Conservation (phyloP, 2,888 invertebrate species). For the Drosophila diplacantha region DNA sequence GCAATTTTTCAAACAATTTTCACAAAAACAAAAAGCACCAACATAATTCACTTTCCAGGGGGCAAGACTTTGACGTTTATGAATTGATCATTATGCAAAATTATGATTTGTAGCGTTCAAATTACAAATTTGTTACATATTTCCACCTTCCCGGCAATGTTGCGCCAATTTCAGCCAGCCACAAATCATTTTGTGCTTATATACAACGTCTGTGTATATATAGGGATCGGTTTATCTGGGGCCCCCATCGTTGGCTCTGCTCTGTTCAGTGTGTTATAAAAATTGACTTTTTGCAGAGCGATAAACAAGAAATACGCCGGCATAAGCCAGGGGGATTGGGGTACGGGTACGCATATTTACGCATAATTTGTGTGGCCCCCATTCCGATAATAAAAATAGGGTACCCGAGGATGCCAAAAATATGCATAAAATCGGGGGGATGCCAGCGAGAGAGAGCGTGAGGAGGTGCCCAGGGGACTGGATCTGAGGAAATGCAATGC, state of each 20-base stretch:
- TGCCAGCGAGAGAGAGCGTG: neutral
- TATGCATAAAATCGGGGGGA: constrained; percentile 37
- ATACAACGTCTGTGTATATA: constrained; percentile 19
- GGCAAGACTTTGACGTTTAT: constrained; percentile 60
- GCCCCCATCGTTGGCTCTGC: constrained; percentile 18
- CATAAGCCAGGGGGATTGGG: constrained; percentile 19
- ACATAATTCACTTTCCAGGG: constrained; percentile 53
- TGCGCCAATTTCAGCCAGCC: constrained; percentile 59
- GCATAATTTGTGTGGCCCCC: constrained; percentile 65
- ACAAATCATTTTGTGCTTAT: constrained; percentile 61
- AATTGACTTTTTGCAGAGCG: constrained; percentile 68
- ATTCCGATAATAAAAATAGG: constrained; percentile 50
- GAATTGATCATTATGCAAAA: constrained; percentile 74
- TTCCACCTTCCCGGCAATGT: constrained; percentile 23
- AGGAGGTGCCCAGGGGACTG: constrained; percentile 3
- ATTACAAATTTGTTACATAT: constrained; percentile 69
- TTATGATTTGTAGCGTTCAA: constrained; percentile 72
- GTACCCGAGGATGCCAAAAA: constrained; percentile 49
- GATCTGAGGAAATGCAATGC: constrained; percentile 35
- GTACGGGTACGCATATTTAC: constrained; percentile 53
- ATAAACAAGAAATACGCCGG: constrained; percentile 62
- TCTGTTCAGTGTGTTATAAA: constrained; percentile 52
- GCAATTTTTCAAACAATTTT: constrained; percentile 9
- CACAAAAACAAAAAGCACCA: constrained; percentile 2
- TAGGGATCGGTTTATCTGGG: constrained; percentile 35